Percentiles rank a stretch among this genome's conserved stretches.
phyloP scores from a whole-genome alignment of 2,888 invertebrate species.

The Frankliniella intonsa region DNA sequence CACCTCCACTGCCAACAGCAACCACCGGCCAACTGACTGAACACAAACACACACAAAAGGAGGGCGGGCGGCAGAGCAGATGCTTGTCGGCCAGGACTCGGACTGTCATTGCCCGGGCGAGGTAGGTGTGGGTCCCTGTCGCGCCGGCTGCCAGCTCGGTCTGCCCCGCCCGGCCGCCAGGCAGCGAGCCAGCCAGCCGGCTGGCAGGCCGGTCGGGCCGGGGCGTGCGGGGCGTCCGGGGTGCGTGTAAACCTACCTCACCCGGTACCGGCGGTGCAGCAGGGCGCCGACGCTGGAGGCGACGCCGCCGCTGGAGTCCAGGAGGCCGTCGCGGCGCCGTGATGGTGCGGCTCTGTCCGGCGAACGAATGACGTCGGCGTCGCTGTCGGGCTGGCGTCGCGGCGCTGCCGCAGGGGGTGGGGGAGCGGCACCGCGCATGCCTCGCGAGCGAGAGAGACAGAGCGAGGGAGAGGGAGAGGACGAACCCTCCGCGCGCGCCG shows the following conservation, averaged over 20 bases:
- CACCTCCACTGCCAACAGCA: too few species aligned
- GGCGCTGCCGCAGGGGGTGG: conserved; percentile 37
- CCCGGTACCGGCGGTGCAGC: conserved; percentile 21
- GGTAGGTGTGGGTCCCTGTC: not conserved
- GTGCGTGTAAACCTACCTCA: not conserved
- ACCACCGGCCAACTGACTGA: not conserved
- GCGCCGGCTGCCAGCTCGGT: not conserved
- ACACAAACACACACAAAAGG: not conserved
- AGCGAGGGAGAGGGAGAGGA: conserved; percentile 36
- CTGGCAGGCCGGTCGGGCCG: not conserved
- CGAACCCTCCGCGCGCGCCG: not conserved
- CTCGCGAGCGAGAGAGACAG: conserved; percentile 32
- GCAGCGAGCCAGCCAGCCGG: not conserved
- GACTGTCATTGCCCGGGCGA: not conserved
- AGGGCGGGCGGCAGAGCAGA: not conserved
- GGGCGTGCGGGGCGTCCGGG: not conserved
- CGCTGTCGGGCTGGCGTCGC: conserved; percentile 36
- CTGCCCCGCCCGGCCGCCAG: not conserved
- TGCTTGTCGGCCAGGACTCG: not conserved
- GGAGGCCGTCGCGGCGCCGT: conserved; percentile 34
- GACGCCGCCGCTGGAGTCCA: conserved; percentile 31
- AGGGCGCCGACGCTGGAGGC: conserved; percentile 23
- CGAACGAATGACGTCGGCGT: conserved; percentile 33
- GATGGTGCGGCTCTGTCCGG: conserved; percentile 36
- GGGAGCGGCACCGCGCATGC: conserved; percentile 41